Evolutionary conservation across 2,113 vertebrate species (phyloP).

Genomic region (Oplegnathus fasciatus): DNA sequence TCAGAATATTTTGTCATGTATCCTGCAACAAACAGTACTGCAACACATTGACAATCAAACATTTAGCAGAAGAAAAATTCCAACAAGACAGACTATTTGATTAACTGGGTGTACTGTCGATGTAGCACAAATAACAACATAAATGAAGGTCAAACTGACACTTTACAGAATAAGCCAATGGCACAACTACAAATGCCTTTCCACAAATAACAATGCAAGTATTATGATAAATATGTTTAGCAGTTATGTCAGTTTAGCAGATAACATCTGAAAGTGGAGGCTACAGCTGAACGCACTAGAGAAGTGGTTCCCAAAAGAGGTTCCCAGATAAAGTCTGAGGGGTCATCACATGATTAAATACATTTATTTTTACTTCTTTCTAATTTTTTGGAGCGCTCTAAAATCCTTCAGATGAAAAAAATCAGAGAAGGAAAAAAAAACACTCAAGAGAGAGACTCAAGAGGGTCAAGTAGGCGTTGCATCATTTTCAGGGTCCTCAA

Average conservation of each 20-base stretch:
- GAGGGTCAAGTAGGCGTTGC: background rate
- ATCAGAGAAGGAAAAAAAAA: background rate
- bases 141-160: conserved; percentile 73
- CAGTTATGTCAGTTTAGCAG: background rate
- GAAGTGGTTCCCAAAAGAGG: background rate
- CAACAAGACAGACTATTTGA: conserved; percentile 19
- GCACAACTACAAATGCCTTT: background rate
- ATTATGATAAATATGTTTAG: background rate
- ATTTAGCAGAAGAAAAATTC: conserved; percentile 24
- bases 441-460: no score
- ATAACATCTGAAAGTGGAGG: background rate
- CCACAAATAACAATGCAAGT: background rate
- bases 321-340: background rate
- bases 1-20: conserved; percentile 20
- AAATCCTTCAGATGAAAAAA: background rate
- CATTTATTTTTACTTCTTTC: background rate
- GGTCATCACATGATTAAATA: background rate
- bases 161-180: conserved; percentile 73
- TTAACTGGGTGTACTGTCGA: conserved; percentile 4
- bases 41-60: conserved; percentile 19
- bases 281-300: background rate
- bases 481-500: background rate
- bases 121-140: conserved; percentile 19
- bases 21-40: conserved; percentile 37
- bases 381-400: no score